Conservation (phyloP, 1,140 invertebrate species). For the Caenorhabditis briggsae region DNA sequence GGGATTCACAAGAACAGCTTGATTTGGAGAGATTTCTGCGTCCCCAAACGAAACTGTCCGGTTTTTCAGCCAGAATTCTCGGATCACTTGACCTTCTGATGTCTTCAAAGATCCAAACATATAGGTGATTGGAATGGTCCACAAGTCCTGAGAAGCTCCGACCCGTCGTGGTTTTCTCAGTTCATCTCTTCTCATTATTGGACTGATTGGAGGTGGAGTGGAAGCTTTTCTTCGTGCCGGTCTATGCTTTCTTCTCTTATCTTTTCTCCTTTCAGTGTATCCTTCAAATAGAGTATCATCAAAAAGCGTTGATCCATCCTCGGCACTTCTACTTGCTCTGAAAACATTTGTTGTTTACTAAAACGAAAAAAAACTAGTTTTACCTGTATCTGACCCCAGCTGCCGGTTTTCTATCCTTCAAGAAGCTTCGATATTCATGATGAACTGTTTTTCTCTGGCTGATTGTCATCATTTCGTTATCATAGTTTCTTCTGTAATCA, state of each 20-base stretch:
- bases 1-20: conserved; percentile 75
- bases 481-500: conserved; percentile 75
- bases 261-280: conserved; percentile 26
- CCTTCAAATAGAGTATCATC: conserved; percentile 59
- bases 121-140: conserved; percentile 62
- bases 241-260: conserved; percentile 50
- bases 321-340: conserved; percentile 26
- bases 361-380: neutral
- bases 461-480: conserved; percentile 74
- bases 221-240: conserved; percentile 7
- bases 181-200: conserved; percentile 54
- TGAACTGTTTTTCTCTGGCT: conserved; percentile 68
- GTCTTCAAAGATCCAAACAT: conserved; percentile 65
- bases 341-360: neutral
- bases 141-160: conserved; percentile 37
- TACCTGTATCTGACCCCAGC: conserved; percentile 9
- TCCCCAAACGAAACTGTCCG: conserved; percentile 75
- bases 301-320: conserved; percentile 50
- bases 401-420: conserved; percentile 63
- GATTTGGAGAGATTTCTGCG: conserved; percentile 70
- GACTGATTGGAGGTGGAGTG: neutral
- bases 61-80: conserved; percentile 77
- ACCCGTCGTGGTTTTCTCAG: conserved; percentile 38
- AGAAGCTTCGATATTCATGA: conserved; percentile 70
- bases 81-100: conserved; percentile 70